A percentile compares a stretch with the other conserved stretches of the same genome.
These are phyloP conservation scores for Hapalemur alaotrensis DNA, from an alignment of 2,797 vertebrate species.

Conservation along the genomic window DNA sequence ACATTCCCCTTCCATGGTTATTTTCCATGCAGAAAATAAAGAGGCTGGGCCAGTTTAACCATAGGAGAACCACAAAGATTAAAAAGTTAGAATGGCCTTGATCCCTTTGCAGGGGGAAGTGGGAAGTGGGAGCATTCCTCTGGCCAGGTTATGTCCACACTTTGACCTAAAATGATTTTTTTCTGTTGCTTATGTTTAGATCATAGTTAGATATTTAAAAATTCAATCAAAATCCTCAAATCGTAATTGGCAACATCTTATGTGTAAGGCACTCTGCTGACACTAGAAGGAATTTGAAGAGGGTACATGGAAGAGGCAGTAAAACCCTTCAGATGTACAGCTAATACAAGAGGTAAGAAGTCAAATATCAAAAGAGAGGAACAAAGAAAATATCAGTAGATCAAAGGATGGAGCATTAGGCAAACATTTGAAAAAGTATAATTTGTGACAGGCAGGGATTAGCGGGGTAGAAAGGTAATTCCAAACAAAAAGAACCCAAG, in stretches of 20 bases:
- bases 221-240: conserved; percentile 22
- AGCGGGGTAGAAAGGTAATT: neutral
- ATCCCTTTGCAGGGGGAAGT: neutral
- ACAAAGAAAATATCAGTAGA: conserved; percentile 31
- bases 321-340: neutral
- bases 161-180: neutral
- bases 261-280: neutral
- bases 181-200: neutral
- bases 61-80: neutral
- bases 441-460: neutral
- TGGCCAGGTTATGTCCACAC: neutral
- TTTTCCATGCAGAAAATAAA: conserved; percentile 1
- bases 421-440: neutral
- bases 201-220: neutral
- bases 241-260: neutral
- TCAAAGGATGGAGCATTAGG: neutral
- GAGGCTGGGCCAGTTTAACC: neutral
- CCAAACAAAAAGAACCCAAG: neutral
- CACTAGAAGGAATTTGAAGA: neutral
- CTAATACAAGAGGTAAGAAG: neutral
- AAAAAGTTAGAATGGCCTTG: neutral
- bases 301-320: neutral
- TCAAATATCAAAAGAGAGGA: conserved; percentile 31
- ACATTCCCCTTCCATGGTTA: neutral
- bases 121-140: neutral